Conservation (phyloP, 2,888 invertebrate species). For the Eristalis arbustorum region DNA sequence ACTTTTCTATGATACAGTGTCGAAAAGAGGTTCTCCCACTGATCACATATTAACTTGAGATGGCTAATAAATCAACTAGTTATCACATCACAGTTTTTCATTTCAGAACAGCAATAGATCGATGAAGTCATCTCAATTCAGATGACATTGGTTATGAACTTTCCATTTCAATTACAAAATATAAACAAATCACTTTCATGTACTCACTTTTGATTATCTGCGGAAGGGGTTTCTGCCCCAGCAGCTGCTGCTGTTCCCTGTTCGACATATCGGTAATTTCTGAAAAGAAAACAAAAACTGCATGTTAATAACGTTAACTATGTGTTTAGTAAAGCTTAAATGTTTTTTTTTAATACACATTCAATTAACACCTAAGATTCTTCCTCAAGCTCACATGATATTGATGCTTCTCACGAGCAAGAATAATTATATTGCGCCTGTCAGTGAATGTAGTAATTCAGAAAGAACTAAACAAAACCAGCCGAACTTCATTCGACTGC, state of each 20-base stretch:
- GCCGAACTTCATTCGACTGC: neutral
- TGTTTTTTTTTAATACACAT: neutral
- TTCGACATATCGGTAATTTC: slow-evolving; percentile 54
- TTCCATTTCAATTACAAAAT: neutral
- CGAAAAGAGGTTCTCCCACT: too few species aligned
- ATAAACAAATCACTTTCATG: neutral
- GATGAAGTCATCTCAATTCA: neutral
- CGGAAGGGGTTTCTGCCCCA: slow-evolving; percentile 50
- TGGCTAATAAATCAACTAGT: too few species aligned
- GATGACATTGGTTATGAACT: neutral
- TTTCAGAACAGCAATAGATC: neutral
- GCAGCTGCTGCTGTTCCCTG: slow-evolving; percentile 62
- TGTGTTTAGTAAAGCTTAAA: neutral
- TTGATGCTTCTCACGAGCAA: neutral
- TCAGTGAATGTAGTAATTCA: neutral
- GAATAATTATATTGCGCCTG: neutral
- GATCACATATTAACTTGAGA: too few species aligned
- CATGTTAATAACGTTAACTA: neutral
- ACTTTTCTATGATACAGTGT: too few species aligned
- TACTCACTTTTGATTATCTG: slow-evolving; percentile 66
- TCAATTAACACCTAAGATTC: neutral
- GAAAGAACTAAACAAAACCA: neutral
- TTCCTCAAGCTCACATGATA: slow-evolving; percentile 12
- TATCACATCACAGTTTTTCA: neutral
- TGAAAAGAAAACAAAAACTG: slow-evolving; percentile 11